These are phyloP conservation scores for Austrofundulus limnaeus DNA, from an alignment of 2,113 vertebrate genomes.

Conservation along the genomic window DNA sequence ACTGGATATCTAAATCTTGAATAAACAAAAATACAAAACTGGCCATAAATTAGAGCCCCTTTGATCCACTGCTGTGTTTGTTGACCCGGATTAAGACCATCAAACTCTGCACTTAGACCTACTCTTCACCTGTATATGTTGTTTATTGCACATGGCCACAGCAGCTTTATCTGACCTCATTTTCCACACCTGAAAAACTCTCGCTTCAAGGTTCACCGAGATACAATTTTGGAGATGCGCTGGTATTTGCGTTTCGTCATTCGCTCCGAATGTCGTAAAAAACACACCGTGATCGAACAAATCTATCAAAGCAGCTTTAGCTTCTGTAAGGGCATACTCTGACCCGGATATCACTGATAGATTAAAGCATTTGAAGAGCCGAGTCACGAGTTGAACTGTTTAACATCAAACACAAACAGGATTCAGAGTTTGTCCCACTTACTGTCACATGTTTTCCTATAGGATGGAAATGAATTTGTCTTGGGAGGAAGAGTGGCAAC, in stretches of 20 bases:
- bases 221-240: not conserved
- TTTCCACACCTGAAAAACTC: not conserved
- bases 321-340: not conserved
- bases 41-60: not conserved
- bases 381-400: not conserved
- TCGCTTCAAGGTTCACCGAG: not conserved
- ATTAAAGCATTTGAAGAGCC: not conserved
- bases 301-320: not conserved
- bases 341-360: not conserved
- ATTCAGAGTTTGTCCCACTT: not conserved
- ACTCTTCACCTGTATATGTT: not conserved
- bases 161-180: not conserved
- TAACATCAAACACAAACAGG: not conserved
- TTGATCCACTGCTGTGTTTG: constrained; percentile 2
- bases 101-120: not conserved
- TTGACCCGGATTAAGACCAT: not conserved
- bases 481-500: not conserved
- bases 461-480: not conserved
- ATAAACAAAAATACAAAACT: not conserved
- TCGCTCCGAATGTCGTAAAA: not conserved
- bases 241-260: constrained; percentile 15
- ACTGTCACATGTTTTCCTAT: not conserved
- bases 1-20: not conserved
- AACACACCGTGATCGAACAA: not conserved
- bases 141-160: not conserved